Base-by-base conservation (phyloP, 2,888 invertebrate genomes). In the Chironomus tentans region DNA sequence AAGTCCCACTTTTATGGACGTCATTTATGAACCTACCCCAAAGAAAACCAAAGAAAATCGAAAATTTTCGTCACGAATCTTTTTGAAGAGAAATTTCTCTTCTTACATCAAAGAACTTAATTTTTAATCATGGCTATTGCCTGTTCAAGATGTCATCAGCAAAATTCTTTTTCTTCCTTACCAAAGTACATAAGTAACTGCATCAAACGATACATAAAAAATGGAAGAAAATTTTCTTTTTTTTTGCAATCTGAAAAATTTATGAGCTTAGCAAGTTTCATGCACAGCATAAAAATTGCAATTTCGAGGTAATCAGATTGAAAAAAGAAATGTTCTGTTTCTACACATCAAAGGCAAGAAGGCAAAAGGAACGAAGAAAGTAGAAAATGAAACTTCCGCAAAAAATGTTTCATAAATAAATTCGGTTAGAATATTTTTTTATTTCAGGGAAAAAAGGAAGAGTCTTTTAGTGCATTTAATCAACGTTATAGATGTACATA, bases 71-170 rank as follows among this genome's bases (percentile, higher is more conserved):
- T 65, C 65, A 65, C 65, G 65, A 65, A 65, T 6, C 65, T 13
- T 24, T 56, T 15, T 38, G 38, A 38, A 38, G 38, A 38, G 38
- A 38, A 38, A 38, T 38, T 38, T 18, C 56, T 15, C 18, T 56
- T 13, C 65, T 65, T 65, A 65, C 65, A 65, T 65, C 24, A 65
- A 65, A 65, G 21, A 65, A 65, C 65, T 65, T 65, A 65, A 65
- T 65, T 65, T 65, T 65, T 65, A 65, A 65, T 65, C 65, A 65
- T 56, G n/a, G n/a, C 15, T 56, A 15, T 56, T 4, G 56, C 56
- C 18, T 56, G 18, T 38, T 10, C 18, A 56, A 56, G 56, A 56
- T 18, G 18, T 56, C 56, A 56, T 56, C 56, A 56, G 50, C 50
- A 50, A 13, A 4, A 13, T 50, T 50, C 2, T 10, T 38, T 38